Evolutionary conservation across 2,113 vertebrate species (phyloP).

Genomic region (Pangasianodon gigas): DNA sequence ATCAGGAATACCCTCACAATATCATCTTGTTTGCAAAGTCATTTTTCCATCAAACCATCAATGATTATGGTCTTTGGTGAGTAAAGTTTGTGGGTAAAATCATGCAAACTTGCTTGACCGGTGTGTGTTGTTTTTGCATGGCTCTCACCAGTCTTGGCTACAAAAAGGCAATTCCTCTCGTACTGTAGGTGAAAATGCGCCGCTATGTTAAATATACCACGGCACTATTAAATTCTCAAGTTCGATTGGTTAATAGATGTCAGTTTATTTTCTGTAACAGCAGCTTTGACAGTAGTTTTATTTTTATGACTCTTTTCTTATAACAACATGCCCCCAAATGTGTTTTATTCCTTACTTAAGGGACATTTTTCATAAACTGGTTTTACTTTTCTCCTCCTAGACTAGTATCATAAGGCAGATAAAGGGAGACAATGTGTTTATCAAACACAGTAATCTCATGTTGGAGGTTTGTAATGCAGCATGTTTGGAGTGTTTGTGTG

Average conservation of each 20-base stretch:
- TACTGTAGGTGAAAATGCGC: neutral
- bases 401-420: slow-evolving; percentile 94
- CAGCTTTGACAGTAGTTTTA: neutral
- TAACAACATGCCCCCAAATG: neutral
- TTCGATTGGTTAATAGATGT: neutral
- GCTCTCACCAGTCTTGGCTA: neutral
- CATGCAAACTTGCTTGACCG: neutral
- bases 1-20: neutral
- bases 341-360: neutral
- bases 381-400: slow-evolving; percentile 82
- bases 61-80: neutral
- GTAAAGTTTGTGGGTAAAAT: neutral
- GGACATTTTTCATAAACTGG: neutral
- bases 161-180: neutral
- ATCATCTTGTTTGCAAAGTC: slow-evolving; percentile 25
- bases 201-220: neutral
- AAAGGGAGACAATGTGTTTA: slow-evolving; percentile 95
- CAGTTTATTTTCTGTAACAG: neutral
- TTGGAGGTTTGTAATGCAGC: slow-evolving; percentile 90
- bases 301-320: neutral
- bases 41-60: slow-evolving; percentile 8
- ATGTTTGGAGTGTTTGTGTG: neutral
- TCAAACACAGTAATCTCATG: slow-evolving; percentile 99
- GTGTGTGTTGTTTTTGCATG: neutral
- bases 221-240: neutral